Evolutionary conservation across 2,797 vertebrate genomes (phyloP).

Genomic region (Rhinoraja longicauda): DNA sequence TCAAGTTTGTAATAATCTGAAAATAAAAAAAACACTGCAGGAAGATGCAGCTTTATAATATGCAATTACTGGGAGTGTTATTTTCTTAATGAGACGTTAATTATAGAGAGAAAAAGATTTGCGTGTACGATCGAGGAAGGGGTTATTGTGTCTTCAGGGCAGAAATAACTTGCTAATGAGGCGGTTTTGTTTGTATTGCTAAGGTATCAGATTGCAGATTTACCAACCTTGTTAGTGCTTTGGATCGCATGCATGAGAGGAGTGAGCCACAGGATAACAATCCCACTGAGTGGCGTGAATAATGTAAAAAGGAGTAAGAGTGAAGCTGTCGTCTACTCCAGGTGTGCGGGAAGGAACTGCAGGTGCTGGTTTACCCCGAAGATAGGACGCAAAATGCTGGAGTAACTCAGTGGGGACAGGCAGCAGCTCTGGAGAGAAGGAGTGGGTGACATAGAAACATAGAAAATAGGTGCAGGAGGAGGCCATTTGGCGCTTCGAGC

Average conservation of each 20-base stretch:
- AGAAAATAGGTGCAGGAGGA: too few relatives aligned
- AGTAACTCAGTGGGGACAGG: too few relatives aligned
- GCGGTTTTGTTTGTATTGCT: background rate
- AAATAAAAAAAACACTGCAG: background rate
- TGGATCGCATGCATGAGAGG: background rate
- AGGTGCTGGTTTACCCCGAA: too few relatives aligned
- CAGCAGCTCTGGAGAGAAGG: too few relatives aligned
- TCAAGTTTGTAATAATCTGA: conserved; percentile 13
- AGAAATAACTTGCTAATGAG: background rate
- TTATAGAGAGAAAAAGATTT: conserved; percentile 14
- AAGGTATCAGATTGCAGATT: background rate
- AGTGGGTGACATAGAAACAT: too few relatives aligned
- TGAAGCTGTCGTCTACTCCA: too few relatives aligned
- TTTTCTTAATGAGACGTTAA: conserved; percentile 31
- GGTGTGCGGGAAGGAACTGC: too few relatives aligned
- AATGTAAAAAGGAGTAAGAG: background rate
- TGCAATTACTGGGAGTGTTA: background rate
- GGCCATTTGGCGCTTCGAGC: too few relatives aligned
- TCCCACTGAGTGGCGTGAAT: background rate
- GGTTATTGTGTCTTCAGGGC: background rate
- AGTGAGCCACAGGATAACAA: background rate
- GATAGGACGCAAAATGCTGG: too few relatives aligned
- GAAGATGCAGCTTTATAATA: background rate
- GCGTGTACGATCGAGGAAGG: background rate
- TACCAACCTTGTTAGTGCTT: background rate